Evolutionary conservation across 2,113 vertebrate genomes (phyloP).

Genomic region (Pungitius pungitius): DNA sequence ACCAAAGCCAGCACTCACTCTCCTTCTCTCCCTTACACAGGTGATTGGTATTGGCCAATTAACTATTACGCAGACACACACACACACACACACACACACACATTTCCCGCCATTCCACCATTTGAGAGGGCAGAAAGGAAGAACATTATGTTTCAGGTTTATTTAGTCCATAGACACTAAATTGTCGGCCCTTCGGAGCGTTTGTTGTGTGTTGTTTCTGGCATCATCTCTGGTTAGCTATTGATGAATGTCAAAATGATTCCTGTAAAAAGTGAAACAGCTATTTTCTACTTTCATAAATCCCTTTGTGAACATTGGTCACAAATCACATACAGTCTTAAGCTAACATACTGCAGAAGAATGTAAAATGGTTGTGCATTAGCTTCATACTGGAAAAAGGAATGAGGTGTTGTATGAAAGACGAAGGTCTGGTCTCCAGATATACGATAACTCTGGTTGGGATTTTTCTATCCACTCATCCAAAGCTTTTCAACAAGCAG

Average conservation of each 20-base stretch:
- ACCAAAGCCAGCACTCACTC: no score
- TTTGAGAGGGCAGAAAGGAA: neutral
- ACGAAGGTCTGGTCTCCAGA: constrained; percentile 46
- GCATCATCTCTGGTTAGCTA: constrained; percentile 2
- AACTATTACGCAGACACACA: no score
- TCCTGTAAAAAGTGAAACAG: constrained; percentile 17
- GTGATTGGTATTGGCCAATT: no score
- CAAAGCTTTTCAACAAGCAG: constrained; percentile 65
- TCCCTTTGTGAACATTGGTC: constrained; percentile 24
- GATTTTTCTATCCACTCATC: constrained; percentile 67
- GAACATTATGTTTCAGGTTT: neutral
- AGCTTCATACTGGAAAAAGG: constrained; percentile 52
- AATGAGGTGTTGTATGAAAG: constrained; percentile 58
- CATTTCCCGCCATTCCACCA: neutral
- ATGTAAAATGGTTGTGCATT: constrained; percentile 25
- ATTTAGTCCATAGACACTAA: no score
- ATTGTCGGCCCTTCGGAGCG: neutral
- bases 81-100: no score
- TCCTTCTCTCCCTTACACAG: no score
- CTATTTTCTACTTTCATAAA: constrained; percentile 12
- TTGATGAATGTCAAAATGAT: constrained; percentile 28
- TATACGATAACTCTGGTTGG: constrained; percentile 61
- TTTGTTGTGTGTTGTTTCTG: constrained; percentile 6
- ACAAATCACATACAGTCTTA: constrained; percentile 44
- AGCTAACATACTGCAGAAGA: constrained; percentile 17